Conservation (phyloP, 2,113 vertebrate species). For the Anarhynchus alexandrinus region DNA sequence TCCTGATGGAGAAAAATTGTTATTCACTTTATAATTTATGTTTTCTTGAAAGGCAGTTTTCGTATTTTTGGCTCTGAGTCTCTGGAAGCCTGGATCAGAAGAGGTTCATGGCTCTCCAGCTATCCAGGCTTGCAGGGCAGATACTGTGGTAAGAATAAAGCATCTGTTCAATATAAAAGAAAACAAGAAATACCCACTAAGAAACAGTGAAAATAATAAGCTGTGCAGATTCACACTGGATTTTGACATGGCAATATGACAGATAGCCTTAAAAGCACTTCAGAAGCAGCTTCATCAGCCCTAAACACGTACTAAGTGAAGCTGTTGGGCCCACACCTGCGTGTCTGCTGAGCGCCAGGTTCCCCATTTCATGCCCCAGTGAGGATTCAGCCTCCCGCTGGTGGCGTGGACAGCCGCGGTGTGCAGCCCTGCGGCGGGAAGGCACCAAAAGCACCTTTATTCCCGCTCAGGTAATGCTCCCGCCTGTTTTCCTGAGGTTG, state of each 20-base stretch:
- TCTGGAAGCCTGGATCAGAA: background rate
- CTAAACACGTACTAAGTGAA: background rate
- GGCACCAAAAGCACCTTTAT: background rate
- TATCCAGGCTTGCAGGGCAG: background rate
- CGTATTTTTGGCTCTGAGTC: background rate
- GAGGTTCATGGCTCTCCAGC: background rate
- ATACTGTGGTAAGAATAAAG: background rate
- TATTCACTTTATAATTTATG: background rate
- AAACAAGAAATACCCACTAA: background rate
- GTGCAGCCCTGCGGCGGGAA: rapidly evolving
- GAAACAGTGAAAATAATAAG: background rate
- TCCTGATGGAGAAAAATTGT: background rate
- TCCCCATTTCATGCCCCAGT: background rate
- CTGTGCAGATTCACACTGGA: background rate
- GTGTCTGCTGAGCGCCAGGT: background rate
- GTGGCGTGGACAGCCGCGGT: background rate
- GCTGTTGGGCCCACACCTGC: background rate
- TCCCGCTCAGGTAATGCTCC: background rate
- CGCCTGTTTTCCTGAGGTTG: background rate
- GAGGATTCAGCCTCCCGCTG: background rate
- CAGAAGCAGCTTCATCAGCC: background rate
- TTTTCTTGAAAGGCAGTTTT: background rate
- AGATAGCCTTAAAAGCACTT: background rate
- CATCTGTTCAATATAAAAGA: background rate
- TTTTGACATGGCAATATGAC: background rate